Evolutionary conservation across 2,113 vertebrate species (phyloP), one percentile per base, ranked within the genome.

Genomic region (Propithecus coquereli): DNA sequence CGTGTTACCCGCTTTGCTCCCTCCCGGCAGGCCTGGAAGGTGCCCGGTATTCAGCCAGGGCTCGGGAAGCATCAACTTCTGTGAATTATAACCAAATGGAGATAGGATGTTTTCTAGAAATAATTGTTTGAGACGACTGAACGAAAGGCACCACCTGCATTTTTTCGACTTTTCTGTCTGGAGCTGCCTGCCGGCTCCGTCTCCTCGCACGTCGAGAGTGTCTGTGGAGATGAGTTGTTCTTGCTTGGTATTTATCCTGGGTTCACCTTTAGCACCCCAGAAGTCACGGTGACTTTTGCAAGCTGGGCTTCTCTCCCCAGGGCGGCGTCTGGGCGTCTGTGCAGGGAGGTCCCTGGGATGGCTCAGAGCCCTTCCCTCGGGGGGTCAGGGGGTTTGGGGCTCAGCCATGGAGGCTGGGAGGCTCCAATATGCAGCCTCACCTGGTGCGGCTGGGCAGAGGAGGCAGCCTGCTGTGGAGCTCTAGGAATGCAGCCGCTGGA

Each of bases 391-490:
- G 8, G 8, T 8, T 50, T 61, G n/a, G 10, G 45, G 27, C 40
- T 65, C 63, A 52, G 47, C 57, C 18, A 13, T 52, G 79, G 82
- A 8, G n/a, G 57, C 47, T 0, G 18, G 70, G 13, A 57, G 70
- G 11, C 71, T 90, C 76, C 37, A 65, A 34, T 22, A 22, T 1
- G 13, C 47, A 57, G 43, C 79, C 52, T 34, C 9, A 5, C 17
- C 25, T 5, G 32, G 1, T 3, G 16, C 37, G 0, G 2, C 5
- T 34, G 40, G 30, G 40, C n/a, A 65, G 40, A 84, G 14, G 77
- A 50, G 27, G 23, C 45, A 9, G 9, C 2, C 9, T 3, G 10
- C 40, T 8, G 2, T 0, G 1, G 16, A 54, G 32, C 34, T 6
- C 14, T 45, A 30, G 80, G 30, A 6, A 10, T 43, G 47, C 6